phyloP scores from a whole-genome alignment of 2,113 vertebrate species.

The Gallinago undulata region DNA sequence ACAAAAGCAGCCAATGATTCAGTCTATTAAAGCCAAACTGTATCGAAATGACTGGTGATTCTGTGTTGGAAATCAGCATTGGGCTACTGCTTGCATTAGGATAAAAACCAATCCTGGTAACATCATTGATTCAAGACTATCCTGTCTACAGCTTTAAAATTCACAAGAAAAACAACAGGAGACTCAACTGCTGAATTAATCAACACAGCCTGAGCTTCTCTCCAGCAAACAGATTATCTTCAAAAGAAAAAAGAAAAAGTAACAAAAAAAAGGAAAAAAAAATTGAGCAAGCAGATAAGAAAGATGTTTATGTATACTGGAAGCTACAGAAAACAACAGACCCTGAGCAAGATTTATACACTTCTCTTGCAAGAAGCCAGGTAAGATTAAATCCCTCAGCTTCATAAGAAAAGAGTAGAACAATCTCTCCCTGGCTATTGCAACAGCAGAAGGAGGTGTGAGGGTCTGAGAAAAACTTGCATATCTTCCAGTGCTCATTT shows the following conservation, averaged over 20 bases:
- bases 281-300: background rate
- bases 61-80: background rate
- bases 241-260: background rate
- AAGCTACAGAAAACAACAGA: background rate
- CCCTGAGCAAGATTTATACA: background rate
- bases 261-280: background rate
- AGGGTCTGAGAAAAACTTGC: background rate
- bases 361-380: background rate
- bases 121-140: background rate
- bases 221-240: background rate
- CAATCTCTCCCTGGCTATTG: background rate
- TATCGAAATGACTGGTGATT: background rate
- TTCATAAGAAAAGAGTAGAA: background rate
- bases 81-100: background rate
- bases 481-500: background rate
- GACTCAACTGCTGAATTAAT: background rate
- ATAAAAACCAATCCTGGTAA: background rate
- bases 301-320: background rate
- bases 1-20: constrained; percentile 23
- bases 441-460: background rate
- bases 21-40: constrained; percentile 8
- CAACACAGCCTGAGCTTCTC: background rate
- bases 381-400: background rate
- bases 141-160: background rate
- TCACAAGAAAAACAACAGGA: constrained; percentile 4